Evolutionary conservation across 53 echinoderm and acorn worm species (phyloP).

Genomic region (Apostichopus leukothele): DNA sequence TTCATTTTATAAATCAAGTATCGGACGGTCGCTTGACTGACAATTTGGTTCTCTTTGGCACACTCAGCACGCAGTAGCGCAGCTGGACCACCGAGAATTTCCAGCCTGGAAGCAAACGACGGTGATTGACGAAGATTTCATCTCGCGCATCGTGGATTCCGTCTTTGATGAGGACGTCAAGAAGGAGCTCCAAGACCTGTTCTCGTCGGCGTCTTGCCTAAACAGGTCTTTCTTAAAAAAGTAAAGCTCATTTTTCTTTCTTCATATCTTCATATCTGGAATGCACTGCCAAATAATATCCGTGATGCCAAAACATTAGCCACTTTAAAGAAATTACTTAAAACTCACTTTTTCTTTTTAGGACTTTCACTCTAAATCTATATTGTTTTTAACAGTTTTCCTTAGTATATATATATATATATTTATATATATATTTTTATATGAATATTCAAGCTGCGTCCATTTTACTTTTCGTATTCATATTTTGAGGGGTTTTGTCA

Average conservation of each 20-base stretch:
- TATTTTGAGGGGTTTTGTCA: too few relatives aligned
- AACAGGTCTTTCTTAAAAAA: slow-evolving; percentile 82
- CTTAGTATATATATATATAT: not conserved
- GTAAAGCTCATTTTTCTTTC: slow-evolving; percentile 52
- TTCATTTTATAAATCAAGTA: not conserved
- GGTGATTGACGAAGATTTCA: slow-evolving; percentile 57
- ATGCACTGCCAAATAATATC: too few relatives aligned
- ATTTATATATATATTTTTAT: too few relatives aligned
- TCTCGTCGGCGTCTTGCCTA: slow-evolving; percentile 84
- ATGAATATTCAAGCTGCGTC: too few relatives aligned
- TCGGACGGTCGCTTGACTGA: too few relatives aligned
- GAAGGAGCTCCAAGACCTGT: slow-evolving; percentile 61
- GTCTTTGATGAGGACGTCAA: slow-evolving; percentile 54
- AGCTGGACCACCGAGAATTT: slow-evolving; percentile 66
- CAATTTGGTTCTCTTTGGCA: not conserved
- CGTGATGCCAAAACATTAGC: too few relatives aligned
- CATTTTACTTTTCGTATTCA: too few relatives aligned
- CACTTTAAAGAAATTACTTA: too few relatives aligned
- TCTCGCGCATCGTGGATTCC: slow-evolving; percentile 48
- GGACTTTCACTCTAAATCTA: too few relatives aligned
- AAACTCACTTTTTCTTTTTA: too few relatives aligned
- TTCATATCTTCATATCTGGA: too few relatives aligned
- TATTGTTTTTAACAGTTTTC: not conserved
- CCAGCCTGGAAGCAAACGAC: slow-evolving; percentile 36
- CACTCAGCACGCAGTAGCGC: not conserved